phyloP scores from a whole-genome alignment of 1,140 invertebrate species.

The Frieseomelitta varia region DNA sequence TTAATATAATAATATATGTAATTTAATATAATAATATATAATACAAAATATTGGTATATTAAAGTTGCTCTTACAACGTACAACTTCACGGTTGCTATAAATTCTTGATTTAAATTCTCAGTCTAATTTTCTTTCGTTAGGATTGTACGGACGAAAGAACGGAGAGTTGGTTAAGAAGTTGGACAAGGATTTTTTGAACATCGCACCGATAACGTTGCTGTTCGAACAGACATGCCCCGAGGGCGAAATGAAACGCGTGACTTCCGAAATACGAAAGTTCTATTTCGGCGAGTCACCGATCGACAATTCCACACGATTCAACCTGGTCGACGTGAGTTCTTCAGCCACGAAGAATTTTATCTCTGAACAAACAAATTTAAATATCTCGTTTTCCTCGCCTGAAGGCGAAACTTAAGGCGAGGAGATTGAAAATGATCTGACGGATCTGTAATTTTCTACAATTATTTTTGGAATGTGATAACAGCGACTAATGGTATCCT shows the following conservation, averaged over 20 bases:
- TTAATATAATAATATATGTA: too few relatives aligned
- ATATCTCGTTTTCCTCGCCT: too few relatives aligned
- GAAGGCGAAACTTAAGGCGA: too few relatives aligned
- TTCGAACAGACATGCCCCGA: slow-evolving; percentile 83
- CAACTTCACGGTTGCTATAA: neutral
- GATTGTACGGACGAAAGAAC: slow-evolving; percentile 65
- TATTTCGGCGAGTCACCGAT: slow-evolving; percentile 83
- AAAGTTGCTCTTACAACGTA: neutral
- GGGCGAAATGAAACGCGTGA: slow-evolving; percentile 71
- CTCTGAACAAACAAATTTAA: too few relatives aligned
- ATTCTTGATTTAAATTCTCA: neutral
- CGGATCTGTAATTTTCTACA: too few relatives aligned
- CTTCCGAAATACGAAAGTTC: slow-evolving; percentile 84
- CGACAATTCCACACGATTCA: slow-evolving; percentile 80
- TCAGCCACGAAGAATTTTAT: neutral
- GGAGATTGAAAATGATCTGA: too few relatives aligned
- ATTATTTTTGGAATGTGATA: too few relatives aligned
- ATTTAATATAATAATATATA: too few relatives aligned
- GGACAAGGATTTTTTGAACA: slow-evolving; percentile 82
- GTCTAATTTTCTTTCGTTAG: slow-evolving; percentile 41
- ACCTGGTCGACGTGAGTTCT: slow-evolving; percentile 83
- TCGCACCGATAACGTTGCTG: slow-evolving; percentile 84
- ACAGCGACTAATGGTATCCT: too few relatives aligned
- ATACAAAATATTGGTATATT: too few relatives aligned
- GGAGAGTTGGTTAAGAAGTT: slow-evolving; percentile 72